A percentile compares a stretch with the other conserved stretches of the same genome.
Conservation (phyloP, 2,113 vertebrate genomes). For the Triplophysa siluroides region DNA sequence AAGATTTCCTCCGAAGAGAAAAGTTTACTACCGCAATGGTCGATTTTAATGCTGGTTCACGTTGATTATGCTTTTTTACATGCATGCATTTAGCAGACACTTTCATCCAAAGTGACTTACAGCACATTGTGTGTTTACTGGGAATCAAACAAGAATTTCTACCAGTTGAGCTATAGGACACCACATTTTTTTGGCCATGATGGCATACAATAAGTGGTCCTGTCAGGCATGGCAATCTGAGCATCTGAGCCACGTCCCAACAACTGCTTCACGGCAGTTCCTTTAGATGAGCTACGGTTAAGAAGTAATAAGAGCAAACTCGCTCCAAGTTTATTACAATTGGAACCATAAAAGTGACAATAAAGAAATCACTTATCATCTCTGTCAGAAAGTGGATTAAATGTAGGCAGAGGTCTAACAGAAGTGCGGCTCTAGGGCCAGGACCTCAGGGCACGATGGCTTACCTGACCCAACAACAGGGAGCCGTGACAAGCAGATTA, state of each 20-base stretch:
- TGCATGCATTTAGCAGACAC: neutral
- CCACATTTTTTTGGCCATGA: too few species aligned
- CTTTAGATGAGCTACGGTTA: neutral
- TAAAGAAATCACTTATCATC: constrained; percentile 35
- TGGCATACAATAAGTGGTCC: too few species aligned
- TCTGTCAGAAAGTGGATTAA: constrained; percentile 16
- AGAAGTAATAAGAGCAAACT: constrained; percentile 9
- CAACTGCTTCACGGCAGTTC: neutral
- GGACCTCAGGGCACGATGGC: constrained; percentile 23
- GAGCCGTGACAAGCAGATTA: constrained; percentile 24
- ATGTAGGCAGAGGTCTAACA: constrained; percentile 19
- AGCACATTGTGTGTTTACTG: too few species aligned
- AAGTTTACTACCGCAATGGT: neutral
- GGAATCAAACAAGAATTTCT: too few species aligned
- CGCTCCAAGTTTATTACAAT: constrained; percentile 13
- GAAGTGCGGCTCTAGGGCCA: constrained; percentile 17
- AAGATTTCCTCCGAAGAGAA: neutral
- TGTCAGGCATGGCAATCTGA: neutral
- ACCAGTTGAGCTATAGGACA: too few species aligned
- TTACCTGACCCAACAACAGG: constrained; percentile 5
- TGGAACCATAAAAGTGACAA: constrained; percentile 23
- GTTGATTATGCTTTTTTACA: neutral
- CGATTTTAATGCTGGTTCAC: neutral
- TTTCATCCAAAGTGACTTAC: too few species aligned
- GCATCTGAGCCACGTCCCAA: neutral